Conservation (phyloP, 1,140 invertebrate species). For the Saccostrea cuccullata region DNA sequence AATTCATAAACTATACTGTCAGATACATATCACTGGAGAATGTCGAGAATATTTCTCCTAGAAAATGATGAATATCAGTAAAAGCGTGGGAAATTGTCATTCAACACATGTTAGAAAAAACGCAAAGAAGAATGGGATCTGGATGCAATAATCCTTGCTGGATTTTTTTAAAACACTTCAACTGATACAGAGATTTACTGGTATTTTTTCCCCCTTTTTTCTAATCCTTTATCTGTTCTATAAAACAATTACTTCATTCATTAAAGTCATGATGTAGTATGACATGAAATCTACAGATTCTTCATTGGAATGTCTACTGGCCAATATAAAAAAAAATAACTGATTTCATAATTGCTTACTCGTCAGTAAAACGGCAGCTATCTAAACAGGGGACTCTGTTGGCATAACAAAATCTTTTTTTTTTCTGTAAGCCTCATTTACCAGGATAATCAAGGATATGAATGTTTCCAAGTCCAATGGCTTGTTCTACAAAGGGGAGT, state of each 20-base stretch:
- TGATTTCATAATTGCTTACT: neutral
- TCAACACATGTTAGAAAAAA: constrained; percentile 24
- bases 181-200: neutral
- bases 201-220: neutral
- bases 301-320: neutral
- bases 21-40: constrained; percentile 25
- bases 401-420: constrained; percentile 15
- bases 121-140: neutral
- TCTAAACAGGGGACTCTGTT: constrained; percentile 12
- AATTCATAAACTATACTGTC: constrained; percentile 34
- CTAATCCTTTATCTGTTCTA: neutral
- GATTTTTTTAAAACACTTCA: neutral
- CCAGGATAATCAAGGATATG: constrained; percentile 21
- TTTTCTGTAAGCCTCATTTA: constrained; percentile 29
- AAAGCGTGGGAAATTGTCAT: constrained; percentile 37
- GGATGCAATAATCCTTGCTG: neutral
- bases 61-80: constrained; percentile 27
- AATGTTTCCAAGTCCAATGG: constrained; percentile 29
- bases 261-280: neutral
- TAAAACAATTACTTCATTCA: constrained; percentile 1
- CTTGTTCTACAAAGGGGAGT: constrained; percentile 11
- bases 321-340: neutral
- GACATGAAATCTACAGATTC: neutral
- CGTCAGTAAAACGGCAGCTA: neutral
- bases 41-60: neutral